Evolutionary conservation across 2,113 vertebrate species (phyloP).

Genomic region (Anoura caudifer): DNA sequence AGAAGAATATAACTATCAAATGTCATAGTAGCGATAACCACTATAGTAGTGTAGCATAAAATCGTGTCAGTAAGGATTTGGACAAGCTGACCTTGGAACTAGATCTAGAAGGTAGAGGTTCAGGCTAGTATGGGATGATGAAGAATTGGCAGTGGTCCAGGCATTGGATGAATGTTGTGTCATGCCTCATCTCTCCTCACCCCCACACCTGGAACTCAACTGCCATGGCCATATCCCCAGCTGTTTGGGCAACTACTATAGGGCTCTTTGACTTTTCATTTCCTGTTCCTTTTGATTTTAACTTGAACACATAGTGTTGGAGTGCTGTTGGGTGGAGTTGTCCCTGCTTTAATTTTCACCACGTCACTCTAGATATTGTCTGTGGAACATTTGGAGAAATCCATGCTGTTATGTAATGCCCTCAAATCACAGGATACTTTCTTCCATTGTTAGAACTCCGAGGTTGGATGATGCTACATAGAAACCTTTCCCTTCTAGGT

Average conservation of each 20-base stretch:
- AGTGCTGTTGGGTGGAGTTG: neutral
- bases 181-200: neutral
- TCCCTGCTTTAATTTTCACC: neutral
- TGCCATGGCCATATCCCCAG: neutral
- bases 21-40: neutral
- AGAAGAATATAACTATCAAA: neutral
- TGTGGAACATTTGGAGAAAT: neutral
- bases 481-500: neutral
- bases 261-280: neutral
- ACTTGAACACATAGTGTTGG: neutral
- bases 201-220: too few relatives aligned
- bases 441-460: neutral
- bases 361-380: neutral
- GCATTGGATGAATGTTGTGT: too few relatives aligned
- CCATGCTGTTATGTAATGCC: neutral
- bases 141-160: neutral
- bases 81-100: neutral
- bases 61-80: neutral
- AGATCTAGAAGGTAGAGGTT: neutral
- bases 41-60: neutral
- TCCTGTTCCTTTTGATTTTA: neutral
- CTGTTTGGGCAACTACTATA: neutral
- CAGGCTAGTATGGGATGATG: too few relatives aligned
- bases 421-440: neutral
- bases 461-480: too few relatives aligned